Conservation (phyloP, 2,113 vertebrate genomes). For the Phyllostomus discolor region DNA sequence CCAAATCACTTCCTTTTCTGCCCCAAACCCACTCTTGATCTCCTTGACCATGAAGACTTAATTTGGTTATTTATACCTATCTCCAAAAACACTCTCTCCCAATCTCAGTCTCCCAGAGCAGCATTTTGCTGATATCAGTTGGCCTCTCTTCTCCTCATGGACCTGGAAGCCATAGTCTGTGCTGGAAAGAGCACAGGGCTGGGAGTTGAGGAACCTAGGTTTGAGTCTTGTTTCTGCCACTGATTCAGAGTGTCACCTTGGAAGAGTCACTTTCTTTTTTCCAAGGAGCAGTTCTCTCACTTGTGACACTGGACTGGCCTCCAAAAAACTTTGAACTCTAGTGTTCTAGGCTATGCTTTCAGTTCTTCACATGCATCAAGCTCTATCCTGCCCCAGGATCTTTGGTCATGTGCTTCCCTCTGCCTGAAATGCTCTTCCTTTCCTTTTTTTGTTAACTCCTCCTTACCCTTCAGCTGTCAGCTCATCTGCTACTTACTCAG, state of each 20-base stretch:
- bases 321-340: background rate
- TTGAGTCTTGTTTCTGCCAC: background rate
- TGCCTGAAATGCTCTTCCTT: background rate
- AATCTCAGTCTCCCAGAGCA: background rate
- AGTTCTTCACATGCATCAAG: background rate
- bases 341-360: background rate
- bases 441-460: background rate
- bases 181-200: background rate
- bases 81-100: background rate
- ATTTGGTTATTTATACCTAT: background rate
- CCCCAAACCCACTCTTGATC: background rate
- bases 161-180: background rate
- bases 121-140: background rate
- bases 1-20: background rate
- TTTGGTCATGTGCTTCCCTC: background rate
- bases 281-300: background rate
- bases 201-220: background rate
- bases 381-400: background rate
- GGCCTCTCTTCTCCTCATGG: background rate
- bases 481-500: background rate
- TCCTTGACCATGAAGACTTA: conserved; percentile 1
- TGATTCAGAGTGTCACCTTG: background rate
- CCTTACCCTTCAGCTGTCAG: background rate
- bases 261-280: conserved; percentile 4
- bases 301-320: background rate